phyloP scores from a whole-genome alignment of 2,113 vertebrate species.

The Otolemur garnettii region DNA sequence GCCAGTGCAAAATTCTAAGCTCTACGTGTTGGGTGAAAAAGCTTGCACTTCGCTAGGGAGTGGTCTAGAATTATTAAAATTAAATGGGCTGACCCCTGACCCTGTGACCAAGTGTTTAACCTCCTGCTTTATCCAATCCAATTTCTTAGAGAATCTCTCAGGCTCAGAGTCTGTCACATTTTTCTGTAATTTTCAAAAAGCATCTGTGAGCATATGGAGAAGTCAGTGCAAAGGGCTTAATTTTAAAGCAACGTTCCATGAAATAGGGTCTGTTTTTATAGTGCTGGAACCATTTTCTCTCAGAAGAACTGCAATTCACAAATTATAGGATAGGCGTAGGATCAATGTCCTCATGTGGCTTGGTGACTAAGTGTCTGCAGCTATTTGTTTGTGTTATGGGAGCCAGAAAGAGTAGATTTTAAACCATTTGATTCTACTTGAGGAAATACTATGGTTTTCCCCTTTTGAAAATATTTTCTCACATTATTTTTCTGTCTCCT shows the following conservation, averaged over 20 bases:
- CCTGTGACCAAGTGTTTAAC: neutral
- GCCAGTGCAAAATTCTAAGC: neutral
- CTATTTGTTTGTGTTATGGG: constrained; percentile 6
- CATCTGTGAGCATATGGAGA: constrained; percentile 48
- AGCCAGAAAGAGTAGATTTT: constrained; percentile 48
- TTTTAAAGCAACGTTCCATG: constrained; percentile 68
- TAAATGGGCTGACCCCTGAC: neutral
- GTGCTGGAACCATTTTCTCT: constrained; percentile 10
- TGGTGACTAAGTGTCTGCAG: constrained; percentile 18
- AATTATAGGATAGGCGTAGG: neutral
- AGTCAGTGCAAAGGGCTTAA: constrained; percentile 60
- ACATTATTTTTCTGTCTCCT: neutral
- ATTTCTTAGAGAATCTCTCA: constrained; percentile 19
- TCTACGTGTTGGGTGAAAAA: neutral
- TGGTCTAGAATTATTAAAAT: constrained; percentile 14
- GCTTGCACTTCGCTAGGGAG: neutral
- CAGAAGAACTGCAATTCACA: constrained; percentile 23
- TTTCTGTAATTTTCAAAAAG: constrained; percentile 63
- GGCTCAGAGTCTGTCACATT: constrained; percentile 14
- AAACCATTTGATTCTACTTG: neutral
- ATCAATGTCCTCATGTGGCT: neutral
- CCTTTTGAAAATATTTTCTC: neutral
- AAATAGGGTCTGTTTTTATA: constrained; percentile 63
- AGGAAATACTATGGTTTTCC: constrained; percentile 1
- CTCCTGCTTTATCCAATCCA: neutral